phyloP scores from a whole-genome alignment of 2,113 vertebrate species.

The Seriola rivoliana region DNA sequence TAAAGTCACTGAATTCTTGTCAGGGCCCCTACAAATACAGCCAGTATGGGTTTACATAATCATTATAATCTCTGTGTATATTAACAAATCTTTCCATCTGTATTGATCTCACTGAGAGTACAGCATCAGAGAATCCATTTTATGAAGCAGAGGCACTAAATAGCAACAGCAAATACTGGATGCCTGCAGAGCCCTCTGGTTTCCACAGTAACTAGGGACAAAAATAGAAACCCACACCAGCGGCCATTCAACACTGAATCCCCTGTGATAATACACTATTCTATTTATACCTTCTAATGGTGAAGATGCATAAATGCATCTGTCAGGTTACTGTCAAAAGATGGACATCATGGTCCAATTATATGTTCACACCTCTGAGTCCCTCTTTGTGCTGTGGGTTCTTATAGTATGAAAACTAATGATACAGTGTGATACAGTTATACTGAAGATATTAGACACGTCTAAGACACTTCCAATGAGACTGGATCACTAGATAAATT shows the following conservation, averaged over 20 bases:
- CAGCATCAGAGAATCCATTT: slow-evolving; percentile 44
- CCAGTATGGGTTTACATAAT: background rate
- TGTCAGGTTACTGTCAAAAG: slow-evolving; percentile 63
- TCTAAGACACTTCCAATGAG: background rate
- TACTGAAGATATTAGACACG: background rate
- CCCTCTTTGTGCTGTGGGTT: slow-evolving; percentile 17
- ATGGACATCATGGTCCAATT: slow-evolving; percentile 48
- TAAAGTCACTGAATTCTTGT: background rate
- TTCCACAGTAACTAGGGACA: slow-evolving; percentile 85
- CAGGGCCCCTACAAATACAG: background rate
- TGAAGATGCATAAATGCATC: slow-evolving; percentile 57
- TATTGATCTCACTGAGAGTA: slow-evolving; percentile 7
- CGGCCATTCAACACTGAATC: slow-evolving; percentile 77
- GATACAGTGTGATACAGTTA: background rate
- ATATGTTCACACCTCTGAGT: slow-evolving; percentile 40
- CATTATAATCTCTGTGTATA: slow-evolving; percentile 24
- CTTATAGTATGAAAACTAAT: background rate
- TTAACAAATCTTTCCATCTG: slow-evolving; percentile 19
- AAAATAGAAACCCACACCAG: slow-evolving; percentile 84
- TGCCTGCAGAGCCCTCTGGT: slow-evolving; percentile 78
- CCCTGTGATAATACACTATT: slow-evolving; percentile 66
- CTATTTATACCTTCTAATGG: slow-evolving; percentile 77
- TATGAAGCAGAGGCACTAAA: slow-evolving; percentile 71
- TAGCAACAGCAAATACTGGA: slow-evolving; percentile 71
- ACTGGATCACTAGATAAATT: background rate